phyloP scores from a whole-genome alignment of 2,797 vertebrate species.

The Hyperoplus lanceolatus region DNA sequence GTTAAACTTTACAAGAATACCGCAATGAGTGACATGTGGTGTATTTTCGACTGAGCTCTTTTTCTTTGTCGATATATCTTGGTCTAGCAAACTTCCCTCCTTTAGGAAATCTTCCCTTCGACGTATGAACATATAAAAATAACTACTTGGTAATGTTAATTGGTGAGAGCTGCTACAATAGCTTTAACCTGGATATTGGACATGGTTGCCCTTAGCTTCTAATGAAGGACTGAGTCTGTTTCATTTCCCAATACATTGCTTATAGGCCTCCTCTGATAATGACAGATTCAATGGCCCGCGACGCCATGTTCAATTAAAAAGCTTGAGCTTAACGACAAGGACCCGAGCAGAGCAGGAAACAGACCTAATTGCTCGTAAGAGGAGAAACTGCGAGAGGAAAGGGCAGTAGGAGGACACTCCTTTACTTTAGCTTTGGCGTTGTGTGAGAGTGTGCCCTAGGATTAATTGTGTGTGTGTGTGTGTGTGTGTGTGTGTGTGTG shows the following conservation, averaged over 20 bases:
- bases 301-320: slow-evolving; percentile 56
- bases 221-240: slow-evolving; percentile 27
- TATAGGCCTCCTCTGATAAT: slow-evolving; percentile 32
- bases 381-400: slow-evolving; percentile 24
- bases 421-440: slow-evolving; percentile 25
- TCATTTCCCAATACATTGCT: slow-evolving; percentile 30
- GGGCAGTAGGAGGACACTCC: slow-evolving; percentile 41
- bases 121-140: neutral
- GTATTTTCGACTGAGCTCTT: neutral
- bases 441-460: neutral
- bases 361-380: slow-evolving; percentile 44
- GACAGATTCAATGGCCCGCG: slow-evolving; percentile 49
- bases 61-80: neutral
- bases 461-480: neutral
- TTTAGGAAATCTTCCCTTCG: neutral
- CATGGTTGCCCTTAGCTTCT: slow-evolving; percentile 8
- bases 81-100: neutral
- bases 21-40: neutral
- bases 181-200: slow-evolving; percentile 11
- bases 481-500: neutral
- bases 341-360: slow-evolving; percentile 14
- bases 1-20: neutral
- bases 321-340: slow-evolving; percentile 44
- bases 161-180: neutral
- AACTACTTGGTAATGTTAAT: neutral